Conservation (phyloP, 2,113 vertebrate genomes). For the Lethenteron camtschaticum region DNA sequence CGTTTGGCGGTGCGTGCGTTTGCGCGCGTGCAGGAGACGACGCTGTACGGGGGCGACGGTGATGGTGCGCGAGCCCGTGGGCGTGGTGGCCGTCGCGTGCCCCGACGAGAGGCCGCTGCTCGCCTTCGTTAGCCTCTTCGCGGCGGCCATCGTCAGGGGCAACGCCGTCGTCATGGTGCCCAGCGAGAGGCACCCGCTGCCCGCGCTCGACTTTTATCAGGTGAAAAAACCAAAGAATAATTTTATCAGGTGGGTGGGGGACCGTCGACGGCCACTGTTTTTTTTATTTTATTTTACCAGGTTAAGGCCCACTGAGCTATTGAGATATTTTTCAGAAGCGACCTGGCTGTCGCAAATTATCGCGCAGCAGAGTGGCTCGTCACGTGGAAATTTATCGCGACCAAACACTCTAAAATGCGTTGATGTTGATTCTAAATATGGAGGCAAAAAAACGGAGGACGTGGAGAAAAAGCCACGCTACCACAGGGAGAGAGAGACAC, state of each 20-base stretch:
- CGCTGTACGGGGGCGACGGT: constrained; percentile 39
- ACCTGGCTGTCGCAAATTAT: too few relatives aligned
- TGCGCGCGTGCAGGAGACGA: constrained; percentile 23
- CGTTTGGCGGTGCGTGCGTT: too few relatives aligned
- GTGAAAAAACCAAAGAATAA: constrained; percentile 14
- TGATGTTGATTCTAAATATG: too few relatives aligned
- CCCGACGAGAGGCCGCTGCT: constrained; percentile 40
- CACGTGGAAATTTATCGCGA: too few relatives aligned
- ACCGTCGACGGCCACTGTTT: neutral
- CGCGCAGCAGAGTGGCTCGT: too few relatives aligned
- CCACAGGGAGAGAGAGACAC: too few relatives aligned
- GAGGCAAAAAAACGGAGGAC: too few relatives aligned
- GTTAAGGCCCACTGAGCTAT: too few relatives aligned
- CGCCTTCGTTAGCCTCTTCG: constrained; percentile 42
- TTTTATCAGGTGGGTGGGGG: constrained; percentile 32
- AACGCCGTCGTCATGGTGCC: constrained; percentile 47
- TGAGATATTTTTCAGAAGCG: too few relatives aligned
- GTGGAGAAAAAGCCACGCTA: too few relatives aligned
- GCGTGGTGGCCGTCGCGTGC: constrained; percentile 45
- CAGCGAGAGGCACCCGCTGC: constrained; percentile 35
- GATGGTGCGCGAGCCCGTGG: constrained; percentile 34
- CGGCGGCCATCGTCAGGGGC: constrained; percentile 34
- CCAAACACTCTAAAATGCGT: too few relatives aligned
- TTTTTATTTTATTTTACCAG: too few relatives aligned
- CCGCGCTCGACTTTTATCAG: constrained; percentile 39